Conservation (phyloP, 1,140 invertebrate genomes). For the Nymphalis io region DNA sequence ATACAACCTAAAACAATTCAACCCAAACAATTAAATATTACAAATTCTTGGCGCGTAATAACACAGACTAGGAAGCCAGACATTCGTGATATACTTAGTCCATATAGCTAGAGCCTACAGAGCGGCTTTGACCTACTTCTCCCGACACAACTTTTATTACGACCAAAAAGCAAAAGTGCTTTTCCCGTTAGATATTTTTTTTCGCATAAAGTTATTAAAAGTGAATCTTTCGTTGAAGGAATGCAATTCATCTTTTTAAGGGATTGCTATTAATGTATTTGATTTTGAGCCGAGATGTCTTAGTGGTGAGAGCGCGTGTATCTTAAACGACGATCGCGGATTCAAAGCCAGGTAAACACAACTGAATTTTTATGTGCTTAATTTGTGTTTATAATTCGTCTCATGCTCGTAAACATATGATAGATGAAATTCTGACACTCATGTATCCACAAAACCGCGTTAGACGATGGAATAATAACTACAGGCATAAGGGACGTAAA, state of each 20-base stretch:
- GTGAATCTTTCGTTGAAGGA: slow-evolving; percentile 1
- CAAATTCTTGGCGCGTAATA: slow-evolving; percentile 47
- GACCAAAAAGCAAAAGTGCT: slow-evolving; percentile 44
- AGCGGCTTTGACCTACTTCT: slow-evolving; percentile 67
- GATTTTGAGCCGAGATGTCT: too few relatives aligned
- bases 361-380: too few relatives aligned
- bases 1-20: slow-evolving; percentile 9
- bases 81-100: slow-evolving; percentile 17
- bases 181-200: slow-evolving; percentile 33
- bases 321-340: too few relatives aligned
- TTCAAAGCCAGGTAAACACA: too few relatives aligned
- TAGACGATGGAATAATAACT: too few relatives aligned
- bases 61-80: slow-evolving; percentile 42
- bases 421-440: too few relatives aligned
- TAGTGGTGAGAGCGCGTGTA: too few relatives aligned
- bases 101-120: slow-evolving; percentile 24
- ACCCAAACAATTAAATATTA: slow-evolving; percentile 40
- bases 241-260: neutral
- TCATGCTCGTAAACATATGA: too few relatives aligned
- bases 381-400: too few relatives aligned
- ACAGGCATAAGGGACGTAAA: too few relatives aligned
- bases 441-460: too few relatives aligned
- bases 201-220: slow-evolving; percentile 8
- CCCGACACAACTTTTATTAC: slow-evolving; percentile 56
- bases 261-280: too few relatives aligned